Base-by-base conservation (phyloP, 2,797 vertebrate genomes). In the Enoplosus armatus region DNA sequence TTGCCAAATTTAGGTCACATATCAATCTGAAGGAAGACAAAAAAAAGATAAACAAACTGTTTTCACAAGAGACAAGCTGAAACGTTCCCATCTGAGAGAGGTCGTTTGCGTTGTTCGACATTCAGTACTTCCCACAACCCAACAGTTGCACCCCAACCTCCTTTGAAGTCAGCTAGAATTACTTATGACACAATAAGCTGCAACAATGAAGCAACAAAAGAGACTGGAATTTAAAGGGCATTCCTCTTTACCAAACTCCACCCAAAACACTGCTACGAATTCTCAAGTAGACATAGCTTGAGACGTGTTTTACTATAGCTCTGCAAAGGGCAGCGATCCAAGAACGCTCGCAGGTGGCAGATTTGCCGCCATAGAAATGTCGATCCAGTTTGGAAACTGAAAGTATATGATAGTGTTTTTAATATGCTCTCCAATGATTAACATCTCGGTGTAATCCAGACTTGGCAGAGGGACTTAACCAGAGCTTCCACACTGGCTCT, bases 141-240 rank as follows among this genome's bases (percentile, higher is more conserved):
- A 80, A 75, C 88, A 90, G 84, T 91, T 85, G 82, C 56, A 75
- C 86, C 83, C 81, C 65, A 53, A 41, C 82, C 87, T 73, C 84
- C 79, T 92, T 92, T 94, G 90, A 94, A 95, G 93, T 94, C 93
- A 92, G 84, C 90, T 89, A 92, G 90, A 93, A 95, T 95, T 94
- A 95, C 86, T 91, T 85, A 93, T 91, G 91, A 93, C 93, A 94
- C 90, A 90, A 93, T 89, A 93, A 92, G 90, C 89, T 92, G 85
- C 87, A 94, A 94, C 90, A 94, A 93, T 92, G 91, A 90, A 85
- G 89, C 85, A 87, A 92, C 85, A 90, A 87, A 91, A 89, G 85
- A 83, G 80, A 55, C 48, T 59, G 54, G 72, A 90, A 86, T 86
- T 87, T 87, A 90, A 89, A 93, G 82, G 77, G 64, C 75, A 90